A percentile compares a stretch with the other conserved stretches of the same genome.
These are phyloP conservation scores for Steinernema carpocapsae DNA, from an alignment of 2,888 invertebrate genomes.

Conservation along the genomic window DNA sequence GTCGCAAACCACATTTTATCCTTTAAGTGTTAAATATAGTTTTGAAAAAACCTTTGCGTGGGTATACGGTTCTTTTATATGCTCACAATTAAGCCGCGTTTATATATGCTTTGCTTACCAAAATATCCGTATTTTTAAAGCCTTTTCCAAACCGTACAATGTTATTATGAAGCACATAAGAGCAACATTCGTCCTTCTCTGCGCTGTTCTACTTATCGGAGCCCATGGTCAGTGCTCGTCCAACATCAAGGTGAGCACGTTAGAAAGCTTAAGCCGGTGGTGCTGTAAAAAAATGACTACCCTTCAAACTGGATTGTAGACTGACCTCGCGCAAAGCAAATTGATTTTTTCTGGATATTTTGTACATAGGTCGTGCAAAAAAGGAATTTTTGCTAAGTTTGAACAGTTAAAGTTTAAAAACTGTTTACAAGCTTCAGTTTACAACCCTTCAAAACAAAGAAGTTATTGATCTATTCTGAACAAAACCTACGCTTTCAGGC, in stretches of 20 bases:
- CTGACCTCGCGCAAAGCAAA: too few relatives aligned
- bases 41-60: too few relatives aligned
- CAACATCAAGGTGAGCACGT: constrained; percentile 29
- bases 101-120: too few relatives aligned
- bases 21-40: too few relatives aligned
- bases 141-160: background rate
- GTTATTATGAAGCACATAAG: background rate
- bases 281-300: constrained; percentile 2
- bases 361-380: background rate
- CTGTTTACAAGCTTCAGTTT: too few relatives aligned
- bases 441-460: too few relatives aligned
- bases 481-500: constrained; percentile 45
- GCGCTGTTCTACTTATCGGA: background rate
- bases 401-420: too few relatives aligned
- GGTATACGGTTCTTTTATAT: too few relatives aligned
- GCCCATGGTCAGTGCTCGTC: constrained; percentile 35
- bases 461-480: too few relatives aligned
- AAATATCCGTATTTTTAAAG: background rate
- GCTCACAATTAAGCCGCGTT: too few relatives aligned
- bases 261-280: background rate
- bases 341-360: background rate
- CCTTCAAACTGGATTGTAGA: background rate
- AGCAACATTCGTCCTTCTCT: background rate
- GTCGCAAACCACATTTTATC: too few relatives aligned
- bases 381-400: background rate